A percentile compares a stretch with the other conserved stretches of the same genome.
These are phyloP conservation scores for Gopherus evgoodei DNA, from an alignment of 2,113 vertebrate species.

Conservation along the genomic window DNA sequence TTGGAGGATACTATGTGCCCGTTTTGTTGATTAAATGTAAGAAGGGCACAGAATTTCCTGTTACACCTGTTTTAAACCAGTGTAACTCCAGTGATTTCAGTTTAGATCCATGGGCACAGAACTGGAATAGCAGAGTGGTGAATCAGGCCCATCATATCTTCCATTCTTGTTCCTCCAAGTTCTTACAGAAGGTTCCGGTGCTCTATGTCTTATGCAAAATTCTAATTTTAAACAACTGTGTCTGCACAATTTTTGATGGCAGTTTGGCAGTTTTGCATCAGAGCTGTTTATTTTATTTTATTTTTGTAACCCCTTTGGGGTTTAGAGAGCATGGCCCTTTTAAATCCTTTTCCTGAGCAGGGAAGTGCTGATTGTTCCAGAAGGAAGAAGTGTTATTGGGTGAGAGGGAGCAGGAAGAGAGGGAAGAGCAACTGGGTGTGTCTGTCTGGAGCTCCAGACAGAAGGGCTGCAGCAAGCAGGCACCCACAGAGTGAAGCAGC, in stretches of 20 bases:
- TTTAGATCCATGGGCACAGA: neutral
- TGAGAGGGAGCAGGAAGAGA: too few species aligned
- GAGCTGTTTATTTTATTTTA: neutral
- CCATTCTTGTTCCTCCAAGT: fast-evolving
- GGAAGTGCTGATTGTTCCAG: too few species aligned
- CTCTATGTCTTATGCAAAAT: neutral
- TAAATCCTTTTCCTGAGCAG: too few species aligned
- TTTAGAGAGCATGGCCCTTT: too few species aligned
- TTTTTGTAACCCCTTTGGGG: too few species aligned
- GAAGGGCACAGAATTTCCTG: neutral
- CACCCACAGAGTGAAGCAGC: too few species aligned
- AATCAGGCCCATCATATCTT: neutral
- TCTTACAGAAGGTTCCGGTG: neutral
- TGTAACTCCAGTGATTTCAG: neutral
- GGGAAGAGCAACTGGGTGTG: too few species aligned
- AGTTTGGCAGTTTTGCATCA: neutral
- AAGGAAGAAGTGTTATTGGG: too few species aligned
- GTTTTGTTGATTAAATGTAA: neutral
- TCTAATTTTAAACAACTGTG: neutral
- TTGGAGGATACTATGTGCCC: neutral
- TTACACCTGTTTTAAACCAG: neutral
- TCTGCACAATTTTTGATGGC: neutral
- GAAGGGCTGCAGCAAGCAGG: too few species aligned
- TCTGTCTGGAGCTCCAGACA: too few species aligned
- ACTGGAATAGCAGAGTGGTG: neutral